phyloP scores from a whole-genome alignment of 2,888 invertebrate species.

The Plagiodera versicolora region DNA sequence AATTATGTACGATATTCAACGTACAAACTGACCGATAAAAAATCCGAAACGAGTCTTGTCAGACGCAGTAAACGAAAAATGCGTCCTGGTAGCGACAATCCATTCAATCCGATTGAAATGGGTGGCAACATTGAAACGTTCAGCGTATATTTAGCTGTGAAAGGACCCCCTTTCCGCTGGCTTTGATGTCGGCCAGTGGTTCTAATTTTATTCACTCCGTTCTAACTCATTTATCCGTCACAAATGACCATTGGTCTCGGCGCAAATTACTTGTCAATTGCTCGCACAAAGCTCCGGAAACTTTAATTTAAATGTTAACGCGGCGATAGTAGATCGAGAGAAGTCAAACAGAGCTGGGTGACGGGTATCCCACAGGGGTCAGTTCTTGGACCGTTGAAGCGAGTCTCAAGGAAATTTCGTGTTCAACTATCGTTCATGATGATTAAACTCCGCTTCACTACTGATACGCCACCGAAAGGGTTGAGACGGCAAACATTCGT shows the following conservation, averaged over 20 bases:
- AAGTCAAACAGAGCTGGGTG: too few species aligned
- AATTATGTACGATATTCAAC: too few species aligned
- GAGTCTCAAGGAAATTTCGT: too few species aligned
- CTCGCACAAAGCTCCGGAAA: conserved; percentile 48
- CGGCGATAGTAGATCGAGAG: neutral
- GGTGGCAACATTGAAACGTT: conserved; percentile 25
- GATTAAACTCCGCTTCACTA: neutral
- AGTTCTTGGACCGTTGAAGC: too few species aligned
- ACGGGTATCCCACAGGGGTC: too few species aligned
- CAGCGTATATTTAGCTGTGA: conserved; percentile 27
- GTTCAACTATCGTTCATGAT: too few species aligned
- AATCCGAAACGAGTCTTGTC: conserved; percentile 1
- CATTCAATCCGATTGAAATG: conserved; percentile 27
- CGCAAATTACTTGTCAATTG: conserved; percentile 53
- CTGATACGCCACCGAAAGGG: neutral
- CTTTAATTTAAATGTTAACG: conserved; percentile 49
- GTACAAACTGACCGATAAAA: neutral
- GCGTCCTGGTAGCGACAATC: conserved; percentile 12
- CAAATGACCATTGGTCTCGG: conserved; percentile 53
- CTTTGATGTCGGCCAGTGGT: conserved; percentile 50
- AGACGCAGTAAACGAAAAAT: conserved; percentile 10
- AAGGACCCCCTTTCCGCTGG: conserved; percentile 40
- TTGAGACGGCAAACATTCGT: conserved; percentile 18
- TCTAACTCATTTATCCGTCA: conserved; percentile 51
- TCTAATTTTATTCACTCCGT: conserved; percentile 51